Conservation (phyloP, 2,113 vertebrate genomes). For the Isurus oxyrinchus region DNA sequence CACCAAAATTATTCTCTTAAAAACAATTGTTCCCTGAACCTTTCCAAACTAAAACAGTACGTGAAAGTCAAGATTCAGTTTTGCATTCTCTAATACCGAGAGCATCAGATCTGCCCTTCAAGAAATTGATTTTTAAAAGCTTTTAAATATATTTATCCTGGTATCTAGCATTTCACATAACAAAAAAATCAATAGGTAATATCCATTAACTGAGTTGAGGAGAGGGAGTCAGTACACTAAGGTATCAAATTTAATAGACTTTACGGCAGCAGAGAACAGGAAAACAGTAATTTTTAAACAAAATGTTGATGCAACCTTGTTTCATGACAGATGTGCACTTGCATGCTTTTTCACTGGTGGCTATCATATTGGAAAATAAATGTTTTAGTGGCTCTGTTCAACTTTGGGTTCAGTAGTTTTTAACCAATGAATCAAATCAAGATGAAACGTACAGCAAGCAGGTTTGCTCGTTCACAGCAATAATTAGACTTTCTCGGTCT, state of each 20-base stretch:
- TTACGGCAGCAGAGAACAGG: background rate
- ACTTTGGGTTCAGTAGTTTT: background rate
- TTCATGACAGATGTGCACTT: background rate
- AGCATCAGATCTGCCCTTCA: background rate
- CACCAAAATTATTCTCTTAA: background rate
- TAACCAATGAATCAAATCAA: background rate
- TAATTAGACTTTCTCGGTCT: background rate
- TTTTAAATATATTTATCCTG: slow-evolving; percentile 10
- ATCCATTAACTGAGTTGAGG: background rate
- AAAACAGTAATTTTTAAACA: background rate
- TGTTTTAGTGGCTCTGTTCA: background rate
- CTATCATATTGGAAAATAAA: background rate
- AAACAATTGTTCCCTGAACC: background rate
- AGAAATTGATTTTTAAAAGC: background rate
- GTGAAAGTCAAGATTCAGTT: background rate
- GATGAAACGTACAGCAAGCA: background rate
- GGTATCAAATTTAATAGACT: slow-evolving; percentile 6
- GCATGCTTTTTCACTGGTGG: background rate
- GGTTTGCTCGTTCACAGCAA: background rate
- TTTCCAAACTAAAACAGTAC: background rate
- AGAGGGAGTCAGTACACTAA: background rate
- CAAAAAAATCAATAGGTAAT: slow-evolving; percentile 20
- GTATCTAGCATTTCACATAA: background rate
- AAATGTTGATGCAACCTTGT: background rate
- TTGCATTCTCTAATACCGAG: background rate